Base-by-base conservation (phyloP, 2,888 invertebrate genomes). In the Gymnoscelis rufifasciata region DNA sequence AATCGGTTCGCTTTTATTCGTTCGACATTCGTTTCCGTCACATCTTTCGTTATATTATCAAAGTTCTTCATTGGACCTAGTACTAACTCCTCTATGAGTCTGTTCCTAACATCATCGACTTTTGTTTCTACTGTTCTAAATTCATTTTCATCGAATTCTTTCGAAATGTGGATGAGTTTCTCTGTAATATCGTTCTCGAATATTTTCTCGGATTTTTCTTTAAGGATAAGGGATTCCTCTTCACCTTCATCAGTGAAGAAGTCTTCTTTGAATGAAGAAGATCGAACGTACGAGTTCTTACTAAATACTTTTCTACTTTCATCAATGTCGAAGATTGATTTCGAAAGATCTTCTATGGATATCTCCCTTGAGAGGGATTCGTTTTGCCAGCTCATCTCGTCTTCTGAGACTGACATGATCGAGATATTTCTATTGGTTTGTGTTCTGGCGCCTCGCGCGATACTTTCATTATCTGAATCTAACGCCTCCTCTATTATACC, bases 361-460 rank as follows among this genome's bases (percentile, higher is more conserved):
- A 90, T 84, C 53, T 91, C 91, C 45, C 90, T 74, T 0, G 91
- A 90, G 11, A 89, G 74, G 30, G 88, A 71, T 43, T 90, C 87
- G 11, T 88, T 90, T 40, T 89, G 89, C 74, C 88, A 77, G 31
- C 89, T 90, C 54, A 81, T 82, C 14, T 92, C 92, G 56, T 92
- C 92, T 69, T 92, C 92, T 1, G 92, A 91, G 23, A 91, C 78
- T 0, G 92, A 92, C 51, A 90, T 89, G n/a, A 92, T 92, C 0
- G 92, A 92, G n/a, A 92, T 73, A 2, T 90, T 89, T 56, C 91
- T 84, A 59, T 88, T 89, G 0, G 78, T 68, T 4, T 62, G 55
- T 3, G 78, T 68, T 52, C 62, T 80, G 1, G 69, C 68, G 52
- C 64, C 73, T 68, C 64, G 75, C 31, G 66, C 41, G 10, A 52